Base-by-base conservation (phyloP, 1,140 invertebrate genomes). In the Drosophila serrata region DNA sequence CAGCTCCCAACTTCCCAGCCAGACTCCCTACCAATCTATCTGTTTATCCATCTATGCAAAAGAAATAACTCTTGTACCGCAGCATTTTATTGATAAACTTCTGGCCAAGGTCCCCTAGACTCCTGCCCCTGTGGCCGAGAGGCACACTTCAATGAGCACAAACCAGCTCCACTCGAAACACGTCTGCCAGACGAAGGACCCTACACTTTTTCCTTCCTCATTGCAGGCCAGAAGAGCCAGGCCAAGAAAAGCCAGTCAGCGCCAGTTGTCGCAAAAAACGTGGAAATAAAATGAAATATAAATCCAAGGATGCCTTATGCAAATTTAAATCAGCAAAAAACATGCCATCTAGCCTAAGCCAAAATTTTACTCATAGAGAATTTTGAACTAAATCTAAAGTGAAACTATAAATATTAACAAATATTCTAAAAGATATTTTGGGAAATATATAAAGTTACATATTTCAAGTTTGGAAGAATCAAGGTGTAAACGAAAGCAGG, bases 11-110 rank as follows among this genome's bases (percentile, higher is more conserved):
- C 46, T 53, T 12, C 62, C 62, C 62, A 11, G 56, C 74, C 75
- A 43, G 39, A 29, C 55, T 77, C 69, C 73, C 67, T 40, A 19
- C 43, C 75, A 68, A 78, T 77, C 58, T 69, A 57, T 78, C 74
- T 69, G 63, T 46, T 78, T 77, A 78, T 78, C 67, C 80, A 70
- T 73, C 84, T 80, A 80, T 90, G 84, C 84, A 84, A 76, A 88
- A 82, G 84, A 84, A 87, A 87, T 88, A 87, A 90, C 84, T 88
- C 85, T 72, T 87, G 84, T 88, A 84, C 70, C 84, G 87, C 80
- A 87, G 84, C 72, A 80, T 87, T 87, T 87, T 87, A 88, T 87
- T 87, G 84, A 87, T 87, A 87, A 87, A 87, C 84, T 87, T 88
- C 62, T 75, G 68, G 63, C 82, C 68, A 56, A 42, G 63, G 49